These are phyloP conservation scores for Clavelina lepadiformis DNA, from an alignment of 23 tunicate genomes.

Conservation along the genomic window DNA sequence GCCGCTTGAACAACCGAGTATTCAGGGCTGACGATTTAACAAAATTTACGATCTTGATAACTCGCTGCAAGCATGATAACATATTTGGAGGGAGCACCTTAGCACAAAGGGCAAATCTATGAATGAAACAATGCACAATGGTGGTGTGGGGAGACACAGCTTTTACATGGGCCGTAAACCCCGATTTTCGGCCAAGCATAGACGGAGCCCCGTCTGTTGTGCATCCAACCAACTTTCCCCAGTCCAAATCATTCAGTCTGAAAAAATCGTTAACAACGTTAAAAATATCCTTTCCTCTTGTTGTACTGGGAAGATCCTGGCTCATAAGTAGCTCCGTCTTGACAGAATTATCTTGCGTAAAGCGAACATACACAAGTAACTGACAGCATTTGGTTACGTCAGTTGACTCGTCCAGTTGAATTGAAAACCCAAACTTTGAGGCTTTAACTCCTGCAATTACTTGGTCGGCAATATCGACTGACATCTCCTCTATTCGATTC, in stretches of 20 bases:
- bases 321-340: slow-evolving; percentile 39
- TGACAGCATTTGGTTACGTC: slow-evolving; percentile 24
- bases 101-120: slow-evolving; percentile 54
- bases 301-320: slow-evolving; percentile 34
- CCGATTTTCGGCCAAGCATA: slow-evolving; percentile 53
- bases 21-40: slow-evolving; percentile 36
- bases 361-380: slow-evolving; percentile 45
- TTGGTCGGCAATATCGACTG: slow-evolving; percentile 38
- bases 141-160: slow-evolving; percentile 55
- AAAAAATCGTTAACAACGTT: slow-evolving; percentile 37
- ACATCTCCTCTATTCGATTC: slow-evolving; percentile 47
- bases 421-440: slow-evolving; percentile 26
- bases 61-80: slow-evolving; percentile 44
- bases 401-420: slow-evolving; percentile 37
- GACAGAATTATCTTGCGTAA: slow-evolving; percentile 39
- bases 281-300: slow-evolving; percentile 32
- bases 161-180: slow-evolving; percentile 54
- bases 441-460: slow-evolving; percentile 31
- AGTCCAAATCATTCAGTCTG: slow-evolving; percentile 52
- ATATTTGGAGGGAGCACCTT: slow-evolving; percentile 41
- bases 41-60: slow-evolving; percentile 48
- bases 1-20: slow-evolving; percentile 20
- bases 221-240: slow-evolving; percentile 39
- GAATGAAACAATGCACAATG: slow-evolving; percentile 46
- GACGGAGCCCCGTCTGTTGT: slow-evolving; percentile 51